A percentile compares a stretch with the other conserved stretches of the same genome.
These are phyloP conservation scores for Lycaena phlaeas DNA, from an alignment of 2,888 invertebrate genomes.

Conservation along the genomic window DNA sequence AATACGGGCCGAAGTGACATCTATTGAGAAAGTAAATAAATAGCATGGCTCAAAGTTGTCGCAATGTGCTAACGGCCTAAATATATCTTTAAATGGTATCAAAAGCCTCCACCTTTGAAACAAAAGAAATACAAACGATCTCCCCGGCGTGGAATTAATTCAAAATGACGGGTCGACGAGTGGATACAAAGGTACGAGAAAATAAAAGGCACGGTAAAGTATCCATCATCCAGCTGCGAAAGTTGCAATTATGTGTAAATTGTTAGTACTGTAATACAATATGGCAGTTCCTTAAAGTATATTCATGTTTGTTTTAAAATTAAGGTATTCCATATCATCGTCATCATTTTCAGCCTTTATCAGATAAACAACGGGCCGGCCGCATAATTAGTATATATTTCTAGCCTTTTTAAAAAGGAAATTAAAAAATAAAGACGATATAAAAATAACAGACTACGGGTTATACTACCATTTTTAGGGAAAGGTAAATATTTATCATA, in stretches of 20 bases:
- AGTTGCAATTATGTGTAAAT: slow-evolving; percentile 32
- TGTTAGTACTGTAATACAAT: neutral
- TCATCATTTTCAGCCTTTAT: too few relatives aligned
- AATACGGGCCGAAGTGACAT: slow-evolving; percentile 51
- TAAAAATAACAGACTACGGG: neutral
- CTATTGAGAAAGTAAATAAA: slow-evolving; percentile 61
- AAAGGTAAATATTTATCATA: too few relatives aligned
- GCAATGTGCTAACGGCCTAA: slow-evolving; percentile 58
- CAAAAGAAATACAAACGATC: slow-evolving; percentile 62
- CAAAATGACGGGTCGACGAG: slow-evolving; percentile 52
- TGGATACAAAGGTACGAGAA: slow-evolving; percentile 59
- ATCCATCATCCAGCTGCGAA: slow-evolving; percentile 49
- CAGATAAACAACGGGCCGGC: too few relatives aligned
- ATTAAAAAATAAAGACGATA: neutral
- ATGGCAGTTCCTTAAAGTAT: neutral
- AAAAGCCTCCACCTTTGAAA: slow-evolving; percentile 37
- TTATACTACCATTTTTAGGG: too few relatives aligned
- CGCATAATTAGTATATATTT: too few relatives aligned
- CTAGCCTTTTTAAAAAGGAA: neutral
- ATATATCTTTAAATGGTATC: slow-evolving; percentile 30
- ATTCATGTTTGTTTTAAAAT: too few relatives aligned
- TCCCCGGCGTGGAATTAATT: slow-evolving; percentile 58
- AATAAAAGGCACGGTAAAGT: slow-evolving; percentile 49
- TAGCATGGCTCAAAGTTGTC: slow-evolving; percentile 55
- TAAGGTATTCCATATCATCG: too few relatives aligned